These are phyloP conservation scores for Thamnaconus septentrionalis DNA, from an alignment of 2,113 vertebrate genomes.

Conservation along the genomic window DNA sequence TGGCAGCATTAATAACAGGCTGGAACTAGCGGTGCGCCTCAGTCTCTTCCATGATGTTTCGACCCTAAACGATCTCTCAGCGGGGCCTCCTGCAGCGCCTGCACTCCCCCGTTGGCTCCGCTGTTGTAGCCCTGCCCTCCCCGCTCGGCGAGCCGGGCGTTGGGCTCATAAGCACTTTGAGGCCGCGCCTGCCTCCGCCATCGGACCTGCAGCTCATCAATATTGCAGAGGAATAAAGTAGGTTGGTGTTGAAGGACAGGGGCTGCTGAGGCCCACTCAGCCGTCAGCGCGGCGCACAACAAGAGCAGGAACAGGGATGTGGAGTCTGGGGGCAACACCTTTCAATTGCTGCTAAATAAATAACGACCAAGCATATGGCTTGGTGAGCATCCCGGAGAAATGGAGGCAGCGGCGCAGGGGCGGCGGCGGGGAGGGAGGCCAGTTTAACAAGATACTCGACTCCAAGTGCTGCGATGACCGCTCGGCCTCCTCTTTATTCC, in stretches of 20 bases:
- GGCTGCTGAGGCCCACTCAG: slow-evolving; percentile 52
- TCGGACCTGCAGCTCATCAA: slow-evolving; percentile 61
- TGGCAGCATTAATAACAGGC: too few species aligned
- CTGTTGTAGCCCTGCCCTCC: slow-evolving; percentile 17
- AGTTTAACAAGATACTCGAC: too few species aligned
- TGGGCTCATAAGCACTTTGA: slow-evolving; percentile 61
- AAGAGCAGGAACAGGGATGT: slow-evolving; percentile 37
- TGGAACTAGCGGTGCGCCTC: too few species aligned
- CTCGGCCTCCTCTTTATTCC: too few species aligned
- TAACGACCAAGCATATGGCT: slow-evolving; percentile 55
- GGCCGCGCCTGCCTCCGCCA: not conserved
- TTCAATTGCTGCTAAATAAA: slow-evolving; percentile 62
- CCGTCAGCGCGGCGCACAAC: slow-evolving; percentile 37
- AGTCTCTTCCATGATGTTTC: not conserved
- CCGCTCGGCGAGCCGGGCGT: slow-evolving; percentile 22
- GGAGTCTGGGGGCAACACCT: slow-evolving; percentile 55
- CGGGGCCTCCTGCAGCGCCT: not conserved
- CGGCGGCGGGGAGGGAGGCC: not conserved
- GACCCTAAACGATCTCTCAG: not conserved
- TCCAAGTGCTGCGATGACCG: too few species aligned
- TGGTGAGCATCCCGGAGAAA: slow-evolving; percentile 36
- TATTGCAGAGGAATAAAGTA: slow-evolving; percentile 71
- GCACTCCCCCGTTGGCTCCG: not conserved
- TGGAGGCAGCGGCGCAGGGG: slow-evolving; percentile 19
- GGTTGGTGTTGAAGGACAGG: slow-evolving; percentile 47